Evolutionary conservation across 2,113 vertebrate genomes (phyloP), one percentile per base, ranked within the genome.

Genomic region (Girardinichthys multiradiatus): DNA sequence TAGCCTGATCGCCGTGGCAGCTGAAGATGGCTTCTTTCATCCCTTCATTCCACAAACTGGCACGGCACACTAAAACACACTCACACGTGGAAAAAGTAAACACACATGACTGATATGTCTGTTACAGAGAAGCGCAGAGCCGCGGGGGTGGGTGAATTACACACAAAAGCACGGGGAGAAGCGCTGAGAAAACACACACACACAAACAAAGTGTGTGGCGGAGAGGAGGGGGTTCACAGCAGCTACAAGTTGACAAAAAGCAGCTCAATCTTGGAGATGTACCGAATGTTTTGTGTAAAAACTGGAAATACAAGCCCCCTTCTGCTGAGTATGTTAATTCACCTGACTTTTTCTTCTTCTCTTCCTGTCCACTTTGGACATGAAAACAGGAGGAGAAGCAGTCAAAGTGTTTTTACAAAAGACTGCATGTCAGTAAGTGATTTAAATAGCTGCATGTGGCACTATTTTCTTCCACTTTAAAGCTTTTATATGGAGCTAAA

Each of bases 1-100:
- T 94, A 94, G 92, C 83, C 90, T 84, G 90, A 93, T 90, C 82
- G 84, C 91, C 72, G 83, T 79, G 85, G 91, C 57, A 90, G 91
- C 91, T 87, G 93, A 94, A 94, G 91, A 94, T 93, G 88, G 85
- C 72, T 87, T 80, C 91, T 91, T 91, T 94, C 90, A 93, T 93
- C 88, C 90, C 83, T 35, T 87, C 86, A 89, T 92, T 93, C 92
- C 93, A 92, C 78, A 91, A 90, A 89, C 67, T 83, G 86, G 87
- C 92, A 81, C 82, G 88, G 89, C 88, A 84, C 77, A 74, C 71
- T 57, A 60, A 85, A 72, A 82, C 86, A 73, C 82, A 81, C 76
- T 68, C 62, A 68, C 80, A 83, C 67, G 1, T 72, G 69, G 29
- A 75, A 81, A 69, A 70, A 83, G 60, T 35, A 68, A 51, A 69